phyloP scores from a whole-genome alignment of 1,140 invertebrate species.

The Trachelipus rathkii region DNA sequence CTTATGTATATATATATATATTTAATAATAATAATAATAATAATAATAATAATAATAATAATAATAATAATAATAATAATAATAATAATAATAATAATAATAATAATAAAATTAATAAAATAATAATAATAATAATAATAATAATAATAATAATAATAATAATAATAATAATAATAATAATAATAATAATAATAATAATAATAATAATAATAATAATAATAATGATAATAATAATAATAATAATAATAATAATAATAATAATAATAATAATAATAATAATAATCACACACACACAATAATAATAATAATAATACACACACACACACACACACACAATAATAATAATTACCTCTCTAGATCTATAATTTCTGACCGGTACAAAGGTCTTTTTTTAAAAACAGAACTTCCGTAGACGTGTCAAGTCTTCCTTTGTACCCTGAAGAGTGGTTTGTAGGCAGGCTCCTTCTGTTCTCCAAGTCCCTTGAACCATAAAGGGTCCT shows the following conservation, averaged over 20 bases:
- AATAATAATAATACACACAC: too few species aligned
- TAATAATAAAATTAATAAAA: too few species aligned
- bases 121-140: too few species aligned
- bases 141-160: neutral
- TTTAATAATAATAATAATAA: too few species aligned
- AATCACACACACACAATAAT: neutral
- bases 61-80: too few species aligned
- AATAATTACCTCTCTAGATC: conserved; percentile 20
- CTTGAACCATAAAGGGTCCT: conserved; percentile 17
- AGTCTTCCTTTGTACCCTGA: conserved; percentile 21
- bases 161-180: neutral
- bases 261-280: too few species aligned
- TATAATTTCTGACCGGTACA: conserved; percentile 24
- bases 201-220: conserved; percentile 8
- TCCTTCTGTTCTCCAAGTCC: conserved; percentile 4
- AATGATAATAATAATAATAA: neutral
- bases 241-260: too few species aligned
- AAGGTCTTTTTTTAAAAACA: conserved; percentile 20
- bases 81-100: too few species aligned
- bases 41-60: too few species aligned
- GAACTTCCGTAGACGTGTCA: conserved; percentile 24
- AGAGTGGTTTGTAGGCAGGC: conserved; percentile 20
- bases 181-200: neutral
- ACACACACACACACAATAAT: too few species aligned
- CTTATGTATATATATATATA: too few species aligned